Conservation (phyloP, 2,888 invertebrate genomes). For the Phorcus lineatus region DNA sequence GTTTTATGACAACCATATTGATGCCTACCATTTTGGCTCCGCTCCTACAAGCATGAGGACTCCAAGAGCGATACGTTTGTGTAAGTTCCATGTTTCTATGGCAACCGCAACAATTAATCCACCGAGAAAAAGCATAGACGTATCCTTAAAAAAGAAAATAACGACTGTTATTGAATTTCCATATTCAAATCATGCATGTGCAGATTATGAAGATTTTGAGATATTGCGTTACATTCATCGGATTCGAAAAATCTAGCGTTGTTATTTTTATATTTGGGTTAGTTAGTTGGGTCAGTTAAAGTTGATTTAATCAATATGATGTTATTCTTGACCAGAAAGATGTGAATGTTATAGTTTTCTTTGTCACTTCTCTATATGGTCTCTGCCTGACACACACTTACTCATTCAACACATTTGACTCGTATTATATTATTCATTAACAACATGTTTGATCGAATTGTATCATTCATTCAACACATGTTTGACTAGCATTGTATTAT, state of each 20-base stretch:
- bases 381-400: not conserved
- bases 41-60: slow-evolving; percentile 82
- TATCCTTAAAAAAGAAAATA: slow-evolving; percentile 56
- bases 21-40: slow-evolving; percentile 59
- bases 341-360: no score
- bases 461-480: not conserved
- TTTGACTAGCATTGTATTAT: not conserved
- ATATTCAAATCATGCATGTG: not conserved
- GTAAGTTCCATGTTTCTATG: slow-evolving; percentile 90
- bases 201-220: not conserved
- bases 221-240: no score
- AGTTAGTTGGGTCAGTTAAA: slow-evolving; percentile 42
- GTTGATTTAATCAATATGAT: no score
- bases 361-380: no score
- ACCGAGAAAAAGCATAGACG: slow-evolving; percentile 78
- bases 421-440: no score
- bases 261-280: slow-evolving; percentile 59
- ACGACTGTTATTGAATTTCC: no score
- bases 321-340: not conserved
- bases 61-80: slow-evolving; percentile 88
- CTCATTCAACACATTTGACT: no score
- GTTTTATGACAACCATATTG: no score
- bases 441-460: slow-evolving; percentile 9
- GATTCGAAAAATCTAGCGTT: slow-evolving; percentile 60
- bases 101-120: slow-evolving; percentile 92